Evolutionary conservation across 1,140 invertebrate species (phyloP).

Genomic region (Drosophila murphyi): DNA sequence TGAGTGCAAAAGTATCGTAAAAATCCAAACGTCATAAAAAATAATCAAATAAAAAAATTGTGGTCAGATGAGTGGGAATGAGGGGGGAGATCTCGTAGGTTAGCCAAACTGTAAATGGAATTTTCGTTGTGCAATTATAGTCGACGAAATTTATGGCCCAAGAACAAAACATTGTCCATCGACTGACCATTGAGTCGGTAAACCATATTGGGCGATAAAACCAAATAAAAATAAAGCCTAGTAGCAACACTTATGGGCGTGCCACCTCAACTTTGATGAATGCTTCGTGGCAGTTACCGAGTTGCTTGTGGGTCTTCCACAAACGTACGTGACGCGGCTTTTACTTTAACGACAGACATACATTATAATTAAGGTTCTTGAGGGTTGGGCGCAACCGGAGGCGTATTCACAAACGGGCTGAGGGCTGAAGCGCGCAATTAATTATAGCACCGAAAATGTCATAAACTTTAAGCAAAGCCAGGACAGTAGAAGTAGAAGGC

Average conservation of each 20-base stretch:
- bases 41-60: constrained; percentile 57
- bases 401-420: constrained; percentile 42
- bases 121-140: constrained; percentile 53
- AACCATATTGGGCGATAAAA: constrained; percentile 72
- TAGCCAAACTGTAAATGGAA: constrained; percentile 23
- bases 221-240: constrained; percentile 61
- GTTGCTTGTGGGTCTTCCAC: constrained; percentile 6
- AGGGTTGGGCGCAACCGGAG: constrained; percentile 9
- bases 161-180: constrained; percentile 36
- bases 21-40: constrained; percentile 73
- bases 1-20: constrained; percentile 51
- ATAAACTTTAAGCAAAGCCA: constrained; percentile 47
- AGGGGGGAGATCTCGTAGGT: background rate
- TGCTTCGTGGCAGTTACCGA: constrained; percentile 3
- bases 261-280: constrained; percentile 47
- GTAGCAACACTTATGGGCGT: constrained; percentile 39
- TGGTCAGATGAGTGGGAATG: background rate
- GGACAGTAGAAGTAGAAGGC: background rate
- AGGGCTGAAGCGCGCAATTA: constrained; percentile 60
- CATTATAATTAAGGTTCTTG: constrained; percentile 71
- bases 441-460: constrained; percentile 71
- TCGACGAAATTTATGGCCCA: constrained; percentile 30
- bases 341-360: constrained; percentile 72
- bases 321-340: constrained; percentile 62
- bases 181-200: constrained; percentile 32